A percentile compares a stretch with the other conserved stretches of the same genome.
Evolutionary conservation across 2,797 vertebrate species (phyloP).

Genomic region (Erpetoichthys calabaricus): DNA sequence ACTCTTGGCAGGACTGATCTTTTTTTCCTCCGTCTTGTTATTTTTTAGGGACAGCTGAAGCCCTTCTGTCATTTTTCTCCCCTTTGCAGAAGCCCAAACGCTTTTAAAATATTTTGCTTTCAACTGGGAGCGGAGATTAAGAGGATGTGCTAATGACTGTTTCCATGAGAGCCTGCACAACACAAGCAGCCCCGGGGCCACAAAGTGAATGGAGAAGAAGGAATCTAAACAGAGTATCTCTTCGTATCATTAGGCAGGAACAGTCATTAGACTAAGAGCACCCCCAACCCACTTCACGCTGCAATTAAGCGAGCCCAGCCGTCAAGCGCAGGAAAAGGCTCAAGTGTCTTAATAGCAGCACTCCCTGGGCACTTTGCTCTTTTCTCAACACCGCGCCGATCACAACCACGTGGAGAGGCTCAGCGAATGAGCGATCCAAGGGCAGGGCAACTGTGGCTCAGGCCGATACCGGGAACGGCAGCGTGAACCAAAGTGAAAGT

Average conservation of each 20-base stretch:
- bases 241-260: slow-evolving; percentile 16
- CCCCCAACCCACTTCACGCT: slow-evolving; percentile 12
- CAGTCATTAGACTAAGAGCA: slow-evolving; percentile 15
- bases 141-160: slow-evolving; percentile 11
- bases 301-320: slow-evolving; percentile 15
- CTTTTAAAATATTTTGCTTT: not conserved
- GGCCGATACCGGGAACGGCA: too few species aligned
- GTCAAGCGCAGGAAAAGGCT: slow-evolving; percentile 3
- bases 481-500: too few species aligned
- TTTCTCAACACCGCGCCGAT: too few species aligned
- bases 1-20: too few species aligned
- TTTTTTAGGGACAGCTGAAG: not conserved
- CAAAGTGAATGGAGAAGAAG: slow-evolving; percentile 9
- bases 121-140: not conserved
- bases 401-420: too few species aligned
- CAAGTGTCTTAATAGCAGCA: slow-evolving; percentile 5
- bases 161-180: slow-evolving; percentile 19
- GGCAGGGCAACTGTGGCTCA: too few species aligned
- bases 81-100: not conserved
- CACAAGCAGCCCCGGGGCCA: slow-evolving; percentile 11
- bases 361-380: not conserved
- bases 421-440: too few species aligned
- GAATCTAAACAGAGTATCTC: slow-evolving; percentile 15
- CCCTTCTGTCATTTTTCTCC: not conserved
- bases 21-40: not conserved